Evolutionary conservation across 2,797 vertebrate species (phyloP), one percentile per base, ranked within the genome.

Genomic region (Falco biarmicus): DNA sequence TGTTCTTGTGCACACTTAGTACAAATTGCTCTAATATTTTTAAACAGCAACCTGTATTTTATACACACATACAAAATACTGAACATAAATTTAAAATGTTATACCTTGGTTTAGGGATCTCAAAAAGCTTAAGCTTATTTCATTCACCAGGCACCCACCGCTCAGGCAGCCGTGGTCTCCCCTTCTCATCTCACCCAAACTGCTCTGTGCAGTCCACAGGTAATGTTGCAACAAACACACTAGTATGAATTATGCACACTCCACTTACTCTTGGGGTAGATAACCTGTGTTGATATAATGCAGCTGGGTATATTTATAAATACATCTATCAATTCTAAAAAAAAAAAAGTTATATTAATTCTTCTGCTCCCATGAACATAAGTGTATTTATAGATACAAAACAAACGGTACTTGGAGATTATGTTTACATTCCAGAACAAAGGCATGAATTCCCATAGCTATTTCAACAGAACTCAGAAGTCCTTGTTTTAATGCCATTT

Each of bases 41-140:
- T 47, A 76, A 89, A 93, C 66, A 91, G 34, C 34, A 70, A 87
- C 28, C 25, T 48, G 32, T 61, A 68, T 74, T 84, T 93, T 77
- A 50, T 18, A 50, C 8, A 81, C 22, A 77, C 6, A 48, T 9
- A 50, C 7, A 85, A 87, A 71, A 65, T 47, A 87, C 41, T 31
- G 48, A 54, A 69, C 12, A 54, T 25, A 68, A 63, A 82, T 69
- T 32, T 60, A 13, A 69, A 78, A 51, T 10, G 21, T 22, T 79
- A 7, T 1, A 21, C 60, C 3, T 14, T 79, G 31, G 34, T 32
- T 84, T 37, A 51, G 61, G 47, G 22, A 39, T 79, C 57, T 73
- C 47, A 60, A 10, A 73, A 54, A 86, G 39, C 69, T 51, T 24
- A 50, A 17, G 8, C 21, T 76, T 59, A 71, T 29, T 76, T 60